Base-by-base conservation (phyloP, 2,888 invertebrate genomes). In the Hypercompe scribonia region DNA sequence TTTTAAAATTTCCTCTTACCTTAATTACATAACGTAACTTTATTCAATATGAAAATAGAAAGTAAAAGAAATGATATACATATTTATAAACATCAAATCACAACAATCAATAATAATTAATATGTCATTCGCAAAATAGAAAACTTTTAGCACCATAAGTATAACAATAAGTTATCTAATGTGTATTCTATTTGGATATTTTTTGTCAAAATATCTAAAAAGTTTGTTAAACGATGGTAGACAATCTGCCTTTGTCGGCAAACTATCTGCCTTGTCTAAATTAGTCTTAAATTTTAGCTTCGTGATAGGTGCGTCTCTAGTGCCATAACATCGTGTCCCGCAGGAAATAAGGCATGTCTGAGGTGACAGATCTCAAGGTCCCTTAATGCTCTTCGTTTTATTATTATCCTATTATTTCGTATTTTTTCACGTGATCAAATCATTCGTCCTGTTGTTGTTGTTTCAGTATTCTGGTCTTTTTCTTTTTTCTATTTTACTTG, bases 271-370 rank as follows among this genome's bases (percentile, higher is more conserved):
- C 34, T 54, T 21, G 24, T 39, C 28, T 3, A 5, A 58, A 34
- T 21, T 7, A 18, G 24, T 11, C 31, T 3, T 65, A 7, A 28
- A 58, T 18, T 68, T 71, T 78, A 87, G 85, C 86, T 82, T 87
- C 50, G 86, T 88, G 88, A 91, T 90, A 92, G 91, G 90, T 93
- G 90, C 88, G 90, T 90, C 87, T 87, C 83, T 86, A 79, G 82
- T 84, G 87, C 85, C 85, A 91, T 91, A 90, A 91, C 90, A 82
- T 81, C 83, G 78, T 73, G 85, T 92, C 92, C 94, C 88, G 71
- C 80, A 93, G 94, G 93, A 94, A 94, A 94, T 94, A 93, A 92
- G 88, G 85, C 86, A 88, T 87, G 87, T 86, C 84, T 83, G 85
- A 84, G 82, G 82, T 85, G 84, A 77, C 78, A 50, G 46, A 33